phyloP scores from a whole-genome alignment of 2,113 vertebrate genomes.

The Malurus melanocephalus region DNA sequence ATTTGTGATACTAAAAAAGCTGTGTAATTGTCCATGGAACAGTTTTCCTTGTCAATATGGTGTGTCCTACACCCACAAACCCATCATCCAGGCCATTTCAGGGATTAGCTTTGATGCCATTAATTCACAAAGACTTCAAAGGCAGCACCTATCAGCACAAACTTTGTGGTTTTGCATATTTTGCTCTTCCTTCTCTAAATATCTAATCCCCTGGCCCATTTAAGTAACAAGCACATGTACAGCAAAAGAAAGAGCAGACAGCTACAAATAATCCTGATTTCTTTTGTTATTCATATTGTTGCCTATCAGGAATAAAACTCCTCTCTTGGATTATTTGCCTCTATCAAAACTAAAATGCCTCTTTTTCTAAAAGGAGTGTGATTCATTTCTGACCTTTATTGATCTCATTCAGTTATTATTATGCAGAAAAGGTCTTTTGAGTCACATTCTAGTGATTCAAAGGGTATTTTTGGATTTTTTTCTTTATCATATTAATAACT shows the following conservation, averaged over 20 bases:
- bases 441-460: not conserved
- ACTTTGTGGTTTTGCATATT: not conserved
- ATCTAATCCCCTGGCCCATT: not conserved
- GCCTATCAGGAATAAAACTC: not conserved
- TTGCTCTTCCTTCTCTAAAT: not conserved
- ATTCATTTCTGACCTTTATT: not conserved
- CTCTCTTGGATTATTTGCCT: not conserved
- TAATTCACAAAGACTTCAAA: not conserved
- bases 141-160: not conserved
- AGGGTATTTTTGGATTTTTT: not conserved
- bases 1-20: not conserved
- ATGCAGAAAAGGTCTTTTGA: not conserved
- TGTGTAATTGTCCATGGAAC: not conserved
- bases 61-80: not conserved
- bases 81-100: not conserved
- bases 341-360: not conserved
- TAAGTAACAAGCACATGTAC: not conserved
- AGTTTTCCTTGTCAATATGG: not conserved
- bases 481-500: slow-evolving; percentile 8
- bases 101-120: not conserved
- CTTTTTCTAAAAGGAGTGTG: not conserved
- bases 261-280: not conserved
- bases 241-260: not conserved
- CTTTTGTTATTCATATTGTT: not conserved
- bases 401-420: not conserved